A percentile compares a stretch with the other conserved stretches of the same genome.
Evolutionary conservation across 2,797 vertebrate genomes (phyloP).

Genomic region (Paguma larvata): DNA sequence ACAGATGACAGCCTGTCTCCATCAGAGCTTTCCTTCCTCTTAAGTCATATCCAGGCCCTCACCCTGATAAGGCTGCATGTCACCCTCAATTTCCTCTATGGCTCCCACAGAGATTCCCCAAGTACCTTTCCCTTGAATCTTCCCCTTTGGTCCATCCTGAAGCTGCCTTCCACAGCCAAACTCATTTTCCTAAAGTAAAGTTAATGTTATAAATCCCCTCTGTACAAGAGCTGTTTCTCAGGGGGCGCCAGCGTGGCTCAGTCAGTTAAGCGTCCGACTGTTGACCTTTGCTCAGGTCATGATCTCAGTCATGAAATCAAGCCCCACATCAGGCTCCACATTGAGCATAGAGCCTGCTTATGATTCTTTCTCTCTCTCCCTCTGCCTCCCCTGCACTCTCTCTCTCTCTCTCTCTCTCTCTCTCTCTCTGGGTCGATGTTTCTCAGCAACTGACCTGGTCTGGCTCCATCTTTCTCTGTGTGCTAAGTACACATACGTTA

Average conservation of each 20-base stretch:
- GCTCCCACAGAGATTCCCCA: neutral
- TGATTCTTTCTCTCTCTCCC: no score
- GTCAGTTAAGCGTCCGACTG: no score
- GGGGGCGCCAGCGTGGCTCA: no score
- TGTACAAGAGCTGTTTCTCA: neutral
- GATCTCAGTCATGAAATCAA: no score
- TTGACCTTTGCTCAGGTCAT: no score
- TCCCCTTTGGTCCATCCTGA: neutral
- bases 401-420: no score
- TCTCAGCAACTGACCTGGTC: neutral
- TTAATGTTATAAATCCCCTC: neutral
- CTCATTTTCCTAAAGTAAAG: neutral
- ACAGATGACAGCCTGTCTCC: neutral
- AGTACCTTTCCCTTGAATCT: fast-evolving
- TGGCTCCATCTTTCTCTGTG: neutral
- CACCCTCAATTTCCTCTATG: neutral
- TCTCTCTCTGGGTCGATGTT: neutral
- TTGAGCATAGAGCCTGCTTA: no score
- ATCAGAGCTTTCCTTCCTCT: neutral
- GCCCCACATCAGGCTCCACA: no score
- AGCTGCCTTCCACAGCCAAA: neutral
- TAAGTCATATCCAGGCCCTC: fast-evolving
- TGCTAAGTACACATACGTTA: fast-evolving
- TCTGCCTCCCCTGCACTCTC: no score
- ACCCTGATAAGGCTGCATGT: no score